Evolutionary conservation across 2,113 vertebrate species (phyloP), one percentile per base, ranked within the genome.

Genomic region (Halcyon senegalensis): DNA sequence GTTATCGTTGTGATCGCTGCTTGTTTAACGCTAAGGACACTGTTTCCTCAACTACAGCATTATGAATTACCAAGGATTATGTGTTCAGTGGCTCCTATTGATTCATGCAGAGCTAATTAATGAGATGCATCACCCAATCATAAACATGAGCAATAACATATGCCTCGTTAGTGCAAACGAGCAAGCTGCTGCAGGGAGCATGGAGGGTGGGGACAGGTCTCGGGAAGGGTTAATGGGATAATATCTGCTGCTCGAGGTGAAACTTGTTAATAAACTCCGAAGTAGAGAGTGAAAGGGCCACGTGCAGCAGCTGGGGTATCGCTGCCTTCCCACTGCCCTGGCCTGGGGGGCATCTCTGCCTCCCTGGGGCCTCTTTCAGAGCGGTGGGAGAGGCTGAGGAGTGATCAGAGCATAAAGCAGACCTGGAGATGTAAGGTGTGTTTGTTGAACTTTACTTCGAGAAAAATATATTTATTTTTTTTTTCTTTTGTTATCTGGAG

Each of bases 71-170:
- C 74, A 1, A 46, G 66, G 51, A 70, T 94, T 83, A 33, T 44
- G 89, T 48, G 51, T 87, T 72, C 81, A 59, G 74, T 44, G 43
- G 76, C 92, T 84, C 13, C 84, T 63, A 91, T 78, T 63, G 94
- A 93, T 90, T 86, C 80, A 62, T 16, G 46, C 86, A 27, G 68
- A 80, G 93, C 72, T 92, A 90, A 93, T 93, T 92, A 94, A 93
- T 25, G 85, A 89, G 72, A 44, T 46, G 23, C 84, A 68, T 76
- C 85, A 39, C 64, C 75, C 75, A 62, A 28, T 63, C 81, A 68
- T 79, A 82, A 87, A 67, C 66, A 89, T 10, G 53, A 93, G 86
- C 58, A 64, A 51, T 63, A 83, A 67, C 73, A 62, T 89, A 83
- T 51, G 79, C 67, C 63, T 93, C 16, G 21, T 93, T 95, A 89